Percentiles rank a stretch among this genome's conserved stretches.
phyloP scores from a whole-genome alignment of 2,797 vertebrate species.

The Rhinoraja longicauda region DNA sequence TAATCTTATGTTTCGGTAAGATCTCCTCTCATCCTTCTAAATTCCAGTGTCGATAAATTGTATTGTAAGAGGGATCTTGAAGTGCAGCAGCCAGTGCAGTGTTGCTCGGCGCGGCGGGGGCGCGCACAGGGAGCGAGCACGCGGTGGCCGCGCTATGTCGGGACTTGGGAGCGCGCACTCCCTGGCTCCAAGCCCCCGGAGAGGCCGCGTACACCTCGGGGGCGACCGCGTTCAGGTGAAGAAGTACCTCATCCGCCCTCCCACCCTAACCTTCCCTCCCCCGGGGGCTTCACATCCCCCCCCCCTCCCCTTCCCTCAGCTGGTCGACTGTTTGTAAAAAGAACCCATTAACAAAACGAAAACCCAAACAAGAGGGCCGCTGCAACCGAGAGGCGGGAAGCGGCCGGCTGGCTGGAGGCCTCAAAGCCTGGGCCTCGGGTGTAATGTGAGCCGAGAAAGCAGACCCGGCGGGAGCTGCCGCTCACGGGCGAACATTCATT shows the following conservation, averaged over 20 bases:
- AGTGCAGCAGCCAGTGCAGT: no score
- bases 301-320: background rate
- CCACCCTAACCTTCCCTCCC: background rate
- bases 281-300: no score
- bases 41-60: no score
- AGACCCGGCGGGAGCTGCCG: background rate
- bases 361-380: background rate
- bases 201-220: no score
- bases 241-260: background rate
- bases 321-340: background rate
- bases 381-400: background rate
- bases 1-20: no score
- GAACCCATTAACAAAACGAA: background rate
- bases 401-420: background rate
- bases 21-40: no score
- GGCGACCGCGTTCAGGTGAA: background rate
- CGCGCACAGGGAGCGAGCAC: background rate
- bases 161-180: conserved; percentile 7
- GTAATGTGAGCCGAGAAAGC: background rate
- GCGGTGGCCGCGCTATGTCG: conserved; percentile 40
- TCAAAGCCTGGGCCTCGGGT: conserved; percentile 2
- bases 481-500: background rate
- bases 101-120: background rate
- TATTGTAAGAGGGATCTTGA: no score
- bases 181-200: background rate